phyloP scores from a whole-genome alignment of 2,797 vertebrate species.

The Amazona finschi region DNA sequence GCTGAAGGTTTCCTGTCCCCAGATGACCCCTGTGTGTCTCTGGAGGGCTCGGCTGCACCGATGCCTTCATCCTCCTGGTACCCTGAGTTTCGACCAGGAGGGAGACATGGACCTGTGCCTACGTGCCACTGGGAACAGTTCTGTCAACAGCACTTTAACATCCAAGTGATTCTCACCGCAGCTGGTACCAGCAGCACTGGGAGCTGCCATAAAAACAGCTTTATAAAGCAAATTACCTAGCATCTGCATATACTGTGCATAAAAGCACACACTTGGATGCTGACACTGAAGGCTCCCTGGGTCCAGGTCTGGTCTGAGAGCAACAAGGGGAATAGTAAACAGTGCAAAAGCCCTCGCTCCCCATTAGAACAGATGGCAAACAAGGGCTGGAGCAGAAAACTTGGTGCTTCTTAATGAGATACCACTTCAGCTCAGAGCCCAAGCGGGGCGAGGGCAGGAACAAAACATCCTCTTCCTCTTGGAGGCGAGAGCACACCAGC shows the following conservation, averaged over 20 bases:
- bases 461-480: neutral
- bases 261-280: neutral
- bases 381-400: neutral
- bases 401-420: neutral
- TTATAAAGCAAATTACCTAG: constrained; percentile 33
- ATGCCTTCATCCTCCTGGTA: neutral
- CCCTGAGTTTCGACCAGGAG: neutral
- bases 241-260: constrained; percentile 17
- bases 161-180: constrained; percentile 62
- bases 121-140: constrained; percentile 57
- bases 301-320: neutral
- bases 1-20: neutral
- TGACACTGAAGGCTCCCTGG: neutral
- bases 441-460: neutral
- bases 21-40: neutral
- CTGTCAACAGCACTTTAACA: constrained; percentile 64
- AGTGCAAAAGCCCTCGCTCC: neutral
- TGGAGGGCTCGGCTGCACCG: neutral
- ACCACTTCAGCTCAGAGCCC: neutral
- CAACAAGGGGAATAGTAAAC: neutral
- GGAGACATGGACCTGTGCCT: neutral
- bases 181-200: constrained; percentile 62
- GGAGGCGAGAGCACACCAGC: neutral
- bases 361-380: neutral
- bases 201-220: constrained; percentile 50